These are phyloP conservation scores for Isichthys henryi DNA, from an alignment of 2,113 vertebrate genomes.

Conservation along the genomic window DNA sequence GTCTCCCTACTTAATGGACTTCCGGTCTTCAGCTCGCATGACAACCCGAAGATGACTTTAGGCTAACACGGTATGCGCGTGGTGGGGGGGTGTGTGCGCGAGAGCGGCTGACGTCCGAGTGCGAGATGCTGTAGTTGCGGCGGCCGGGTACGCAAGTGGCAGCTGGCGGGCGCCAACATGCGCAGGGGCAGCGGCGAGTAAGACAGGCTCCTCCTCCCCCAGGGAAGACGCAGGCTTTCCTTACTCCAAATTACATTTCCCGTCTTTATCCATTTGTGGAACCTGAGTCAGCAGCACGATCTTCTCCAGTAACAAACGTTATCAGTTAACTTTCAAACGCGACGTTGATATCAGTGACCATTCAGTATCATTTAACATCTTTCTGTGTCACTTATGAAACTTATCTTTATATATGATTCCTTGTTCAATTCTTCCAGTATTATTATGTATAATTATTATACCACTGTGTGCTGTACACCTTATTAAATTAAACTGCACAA, in stretches of 20 bases:
- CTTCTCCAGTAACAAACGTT: not conserved
- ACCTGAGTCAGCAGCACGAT: not conserved
- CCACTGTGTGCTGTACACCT: not conserved
- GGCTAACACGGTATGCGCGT: not conserved
- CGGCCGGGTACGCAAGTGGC: slow-evolving; percentile 10
- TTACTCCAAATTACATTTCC: slow-evolving; percentile 42
- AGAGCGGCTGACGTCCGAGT: slow-evolving; percentile 32
- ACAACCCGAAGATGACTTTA: not conserved
- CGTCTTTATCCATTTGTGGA: not conserved
- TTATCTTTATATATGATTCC: not conserved
- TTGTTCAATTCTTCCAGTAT: not conserved
- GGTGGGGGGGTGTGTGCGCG: slow-evolving; percentile 10
- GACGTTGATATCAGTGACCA: not conserved
- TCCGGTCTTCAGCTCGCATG: not conserved
- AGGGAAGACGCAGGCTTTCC: slow-evolving; percentile 57
- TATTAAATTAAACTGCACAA: not conserved
- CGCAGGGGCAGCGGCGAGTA: too few species aligned
- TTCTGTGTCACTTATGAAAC: not conserved
- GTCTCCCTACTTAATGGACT: not conserved
- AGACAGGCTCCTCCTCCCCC: slow-evolving; percentile 12
- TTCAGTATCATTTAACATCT: not conserved
- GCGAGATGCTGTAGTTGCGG: slow-evolving; percentile 31
- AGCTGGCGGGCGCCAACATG: not conserved
- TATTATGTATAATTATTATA: not conserved
- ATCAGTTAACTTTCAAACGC: not conserved